A percentile compares a stretch with the other conserved stretches of the same genome.
Conservation (phyloP, 2,797 vertebrate genomes). For the Microctenopoma stevenorrisi region DNA sequence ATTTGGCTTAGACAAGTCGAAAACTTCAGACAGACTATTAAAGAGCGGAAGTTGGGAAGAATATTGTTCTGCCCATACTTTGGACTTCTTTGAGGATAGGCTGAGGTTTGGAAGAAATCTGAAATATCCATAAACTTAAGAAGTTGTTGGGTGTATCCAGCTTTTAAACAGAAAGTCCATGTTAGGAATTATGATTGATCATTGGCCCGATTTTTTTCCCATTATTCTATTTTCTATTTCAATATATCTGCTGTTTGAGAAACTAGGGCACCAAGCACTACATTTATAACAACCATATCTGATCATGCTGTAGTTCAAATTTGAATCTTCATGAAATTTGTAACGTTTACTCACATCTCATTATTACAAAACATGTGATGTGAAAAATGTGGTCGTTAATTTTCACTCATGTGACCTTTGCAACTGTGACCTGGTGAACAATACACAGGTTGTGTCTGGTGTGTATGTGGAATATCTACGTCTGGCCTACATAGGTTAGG, state of each 20-base stretch:
- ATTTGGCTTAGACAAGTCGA: constrained; percentile 56
- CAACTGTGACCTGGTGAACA: constrained; percentile 3
- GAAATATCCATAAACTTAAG: constrained; percentile 31
- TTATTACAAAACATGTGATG: neutral
- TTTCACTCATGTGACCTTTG: neutral
- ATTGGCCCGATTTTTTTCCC: constrained; percentile 53
- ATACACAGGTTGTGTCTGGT: constrained; percentile 13
- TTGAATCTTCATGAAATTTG: neutral
- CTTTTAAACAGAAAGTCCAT: constrained; percentile 44
- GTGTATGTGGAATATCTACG: constrained; percentile 33
- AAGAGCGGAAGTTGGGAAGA: constrained; percentile 61
- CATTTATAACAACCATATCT: constrained; percentile 11
- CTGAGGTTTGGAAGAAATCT: constrained; percentile 41
- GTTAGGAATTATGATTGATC: constrained; percentile 51
- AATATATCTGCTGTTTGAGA: constrained; percentile 44
- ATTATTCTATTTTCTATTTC: constrained; percentile 40
- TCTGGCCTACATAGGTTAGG: constrained; percentile 58
- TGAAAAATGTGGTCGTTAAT: neutral
- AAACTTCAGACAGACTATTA: constrained; percentile 61
- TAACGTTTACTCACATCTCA: neutral
- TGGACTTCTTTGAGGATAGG: constrained; percentile 35
- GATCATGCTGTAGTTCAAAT: constrained; percentile 30
- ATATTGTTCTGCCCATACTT: constrained; percentile 29
- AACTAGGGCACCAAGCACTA: constrained; percentile 32
- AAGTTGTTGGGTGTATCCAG: constrained; percentile 36